Percentiles rank a stretch among this genome's conserved stretches.
Conservation (phyloP, 2,888 invertebrate genomes). For the Tenthredo notha region DNA sequence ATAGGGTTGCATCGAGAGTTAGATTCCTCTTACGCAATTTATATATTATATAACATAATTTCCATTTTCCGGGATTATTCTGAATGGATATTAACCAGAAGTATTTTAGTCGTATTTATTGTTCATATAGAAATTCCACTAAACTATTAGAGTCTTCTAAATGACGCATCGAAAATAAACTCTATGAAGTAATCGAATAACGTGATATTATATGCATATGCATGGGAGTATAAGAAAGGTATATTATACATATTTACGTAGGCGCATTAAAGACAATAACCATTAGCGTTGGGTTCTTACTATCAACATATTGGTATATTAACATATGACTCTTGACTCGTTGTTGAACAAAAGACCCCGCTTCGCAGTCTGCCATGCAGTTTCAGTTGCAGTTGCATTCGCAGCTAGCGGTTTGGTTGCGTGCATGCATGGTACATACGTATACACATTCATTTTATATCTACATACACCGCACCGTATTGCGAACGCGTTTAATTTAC, state of each 20-base stretch:
- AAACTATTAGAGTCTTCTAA: not conserved
- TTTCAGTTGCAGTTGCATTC: not conserved
- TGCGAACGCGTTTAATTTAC: conserved; percentile 49
- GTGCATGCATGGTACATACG: not conserved
- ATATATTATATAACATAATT: not conserved
- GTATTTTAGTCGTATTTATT: not conserved
- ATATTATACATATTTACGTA: not conserved
- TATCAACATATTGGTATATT: conserved; percentile 31
- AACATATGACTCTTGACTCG: conserved; percentile 33
- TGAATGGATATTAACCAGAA: no score
- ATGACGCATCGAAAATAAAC: not conserved
- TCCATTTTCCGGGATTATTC: no score
- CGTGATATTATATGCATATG: not conserved
- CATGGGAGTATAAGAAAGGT: not conserved
- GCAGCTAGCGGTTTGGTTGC: conserved; percentile 3
- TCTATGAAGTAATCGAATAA: not conserved
- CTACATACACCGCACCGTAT: conserved; percentile 15
- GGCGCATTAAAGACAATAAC: conserved; percentile 31
- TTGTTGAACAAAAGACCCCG: conserved; percentile 26
- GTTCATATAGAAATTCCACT: not conserved
- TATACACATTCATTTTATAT: not conserved
- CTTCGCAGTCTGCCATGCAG: not conserved
- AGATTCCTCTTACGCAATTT: not conserved
- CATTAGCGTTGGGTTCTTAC: conserved; percentile 25
- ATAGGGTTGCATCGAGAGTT: not conserved